Evolutionary conservation across 23 tunicate genomes (phyloP).

Genomic region (Ascidia mentula): DNA sequence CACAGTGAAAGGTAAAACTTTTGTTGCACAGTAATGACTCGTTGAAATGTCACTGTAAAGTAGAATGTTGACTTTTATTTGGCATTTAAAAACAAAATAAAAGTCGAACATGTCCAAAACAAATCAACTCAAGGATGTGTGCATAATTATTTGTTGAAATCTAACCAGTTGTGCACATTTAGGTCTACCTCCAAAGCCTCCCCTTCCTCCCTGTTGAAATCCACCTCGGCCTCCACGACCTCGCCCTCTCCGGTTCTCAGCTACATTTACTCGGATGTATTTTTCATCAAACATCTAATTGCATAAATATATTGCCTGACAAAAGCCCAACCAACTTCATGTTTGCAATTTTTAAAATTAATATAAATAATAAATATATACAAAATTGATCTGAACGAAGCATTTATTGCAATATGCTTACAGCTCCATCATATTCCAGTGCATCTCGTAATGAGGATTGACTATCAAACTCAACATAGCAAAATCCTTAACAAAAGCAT

Average conservation of each 20-base stretch:
- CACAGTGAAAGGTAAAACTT: not conserved
- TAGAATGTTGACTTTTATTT: not conserved
- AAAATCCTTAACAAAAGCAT: constrained; percentile 55
- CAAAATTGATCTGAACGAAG: too few species aligned
- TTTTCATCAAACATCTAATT: constrained; percentile 83
- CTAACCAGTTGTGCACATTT: not conserved
- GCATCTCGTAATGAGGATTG: constrained; percentile 71
- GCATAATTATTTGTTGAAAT: not conserved
- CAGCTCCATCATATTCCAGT: constrained; percentile 80
- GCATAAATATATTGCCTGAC: too few species aligned
- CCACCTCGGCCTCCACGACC: constrained; percentile 77
- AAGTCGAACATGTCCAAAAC: not conserved
- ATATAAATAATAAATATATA: too few species aligned
- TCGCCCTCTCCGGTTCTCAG: constrained; percentile 68
- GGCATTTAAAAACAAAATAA: not conserved
- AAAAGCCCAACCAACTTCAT: too few species aligned
- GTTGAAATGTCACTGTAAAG: not conserved
- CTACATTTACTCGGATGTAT: constrained; percentile 85
- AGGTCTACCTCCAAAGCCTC: constrained; percentile 36
- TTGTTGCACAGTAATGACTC: constrained; percentile 10
- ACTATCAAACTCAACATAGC: constrained; percentile 98
- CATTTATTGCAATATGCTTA: constrained; percentile 28
- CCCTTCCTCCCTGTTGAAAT: constrained; percentile 48
- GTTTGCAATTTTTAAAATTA: too few species aligned
- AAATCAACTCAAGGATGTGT: constrained; percentile 29